phyloP scores from a whole-genome alignment of 1,140 invertebrate genomes.

The Drosophila malerkotliana region DNA sequence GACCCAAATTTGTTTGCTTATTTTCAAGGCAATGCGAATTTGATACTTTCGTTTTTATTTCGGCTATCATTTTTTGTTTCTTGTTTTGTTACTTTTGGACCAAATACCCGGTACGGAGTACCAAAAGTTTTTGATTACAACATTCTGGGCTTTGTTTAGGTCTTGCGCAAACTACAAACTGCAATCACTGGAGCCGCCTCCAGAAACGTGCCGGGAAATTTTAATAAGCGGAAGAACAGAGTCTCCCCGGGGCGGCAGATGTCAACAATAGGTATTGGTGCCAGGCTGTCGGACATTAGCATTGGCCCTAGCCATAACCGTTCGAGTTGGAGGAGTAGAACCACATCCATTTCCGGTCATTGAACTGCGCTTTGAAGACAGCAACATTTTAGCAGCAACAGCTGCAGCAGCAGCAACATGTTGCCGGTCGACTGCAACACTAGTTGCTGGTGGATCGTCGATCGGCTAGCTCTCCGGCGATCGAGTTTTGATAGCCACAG shows the following conservation, averaged over 20 bases:
- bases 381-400: conserved; percentile 1
- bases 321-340: conserved; percentile 53
- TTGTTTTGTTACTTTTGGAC: conserved; percentile 1
- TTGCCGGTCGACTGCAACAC: conserved; percentile 23
- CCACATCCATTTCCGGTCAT: conserved; percentile 10
- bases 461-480: conserved; percentile 65
- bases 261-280: conserved; percentile 64
- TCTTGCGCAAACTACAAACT: conserved; percentile 60
- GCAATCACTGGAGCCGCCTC: conserved; percentile 49
- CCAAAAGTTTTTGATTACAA: conserved; percentile 69
- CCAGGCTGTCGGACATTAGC: conserved; percentile 42
- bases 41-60: conserved; percentile 70
- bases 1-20: conserved; percentile 68
- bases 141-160: conserved; percentile 56
- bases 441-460: conserved; percentile 22
- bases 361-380: conserved; percentile 40
- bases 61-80: conserved; percentile 21
- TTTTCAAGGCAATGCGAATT: conserved; percentile 75
- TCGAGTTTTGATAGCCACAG: conserved; percentile 67
- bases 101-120: background rate
- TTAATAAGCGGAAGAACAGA: conserved; percentile 77
- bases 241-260: conserved; percentile 46
- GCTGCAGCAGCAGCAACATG: conserved; percentile 23
- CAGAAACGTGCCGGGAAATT: conserved; percentile 71
- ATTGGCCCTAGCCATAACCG: conserved; percentile 54